Percentiles rank a stretch among this genome's conserved stretches.
phyloP scores from a whole-genome alignment of 2,888 invertebrate genomes.

The Meghimatium bilineatum region DNA sequence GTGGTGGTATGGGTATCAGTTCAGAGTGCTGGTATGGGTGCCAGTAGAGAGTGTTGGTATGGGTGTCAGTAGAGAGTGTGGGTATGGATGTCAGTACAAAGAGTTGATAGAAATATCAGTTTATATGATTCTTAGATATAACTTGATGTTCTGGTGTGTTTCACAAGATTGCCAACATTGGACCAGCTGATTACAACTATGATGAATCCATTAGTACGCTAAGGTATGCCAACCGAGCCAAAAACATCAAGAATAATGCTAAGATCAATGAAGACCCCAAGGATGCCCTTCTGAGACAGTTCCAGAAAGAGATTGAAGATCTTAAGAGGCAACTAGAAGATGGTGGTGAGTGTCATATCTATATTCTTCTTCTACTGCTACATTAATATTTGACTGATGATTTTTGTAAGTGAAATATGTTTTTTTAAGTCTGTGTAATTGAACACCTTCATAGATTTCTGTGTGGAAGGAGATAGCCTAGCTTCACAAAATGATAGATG shows the following conservation, averaged over 20 bases:
- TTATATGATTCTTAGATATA: neutral
- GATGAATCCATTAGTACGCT: slow-evolving; percentile 98
- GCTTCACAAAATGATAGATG: too few relatives aligned
- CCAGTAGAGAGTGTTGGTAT: too few relatives aligned
- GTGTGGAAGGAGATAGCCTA: too few relatives aligned
- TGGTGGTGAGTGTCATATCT: slow-evolving; percentile 70
- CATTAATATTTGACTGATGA: too few relatives aligned
- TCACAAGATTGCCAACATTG: slow-evolving; percentile 92
- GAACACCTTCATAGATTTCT: too few relatives aligned
- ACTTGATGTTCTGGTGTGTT: slow-evolving; percentile 10
- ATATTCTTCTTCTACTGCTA: too few relatives aligned
- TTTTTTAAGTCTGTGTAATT: too few relatives aligned
- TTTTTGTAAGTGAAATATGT: too few relatives aligned
- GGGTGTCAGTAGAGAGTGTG: too few relatives aligned
- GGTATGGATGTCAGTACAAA: too few relatives aligned
- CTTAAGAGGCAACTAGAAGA: slow-evolving; percentile 91
- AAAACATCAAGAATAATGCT: slow-evolving; percentile 96
- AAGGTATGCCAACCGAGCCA: slow-evolving; percentile 97
- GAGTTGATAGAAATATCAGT: neutral
- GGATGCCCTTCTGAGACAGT: slow-evolving; percentile 94
- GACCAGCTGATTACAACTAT: slow-evolving; percentile 95
- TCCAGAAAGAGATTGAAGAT: slow-evolving; percentile 96
- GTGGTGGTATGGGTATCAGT: too few relatives aligned
- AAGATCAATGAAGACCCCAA: slow-evolving; percentile 98
- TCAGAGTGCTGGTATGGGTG: too few relatives aligned